Evolutionary conservation across 2,113 vertebrate genomes (phyloP).

Genomic region (Rhea americana): DNA sequence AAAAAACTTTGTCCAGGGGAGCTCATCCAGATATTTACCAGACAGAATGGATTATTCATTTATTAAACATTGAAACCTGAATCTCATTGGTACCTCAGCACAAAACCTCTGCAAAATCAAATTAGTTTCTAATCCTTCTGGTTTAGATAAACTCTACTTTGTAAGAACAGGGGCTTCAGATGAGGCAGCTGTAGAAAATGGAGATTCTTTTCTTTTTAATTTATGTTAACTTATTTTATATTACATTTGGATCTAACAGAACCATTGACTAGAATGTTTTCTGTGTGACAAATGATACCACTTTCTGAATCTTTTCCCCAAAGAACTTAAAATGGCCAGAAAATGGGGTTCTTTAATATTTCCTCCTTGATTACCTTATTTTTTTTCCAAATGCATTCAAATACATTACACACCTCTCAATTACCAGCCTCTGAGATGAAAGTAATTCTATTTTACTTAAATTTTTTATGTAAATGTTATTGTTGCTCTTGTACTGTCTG

Average conservation of each 20-base stretch:
- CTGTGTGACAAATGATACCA: not conserved
- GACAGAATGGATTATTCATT: not conserved
- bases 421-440: not conserved
- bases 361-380: not conserved
- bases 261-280: not conserved
- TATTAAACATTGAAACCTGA: not conserved
- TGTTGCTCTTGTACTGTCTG: not conserved
- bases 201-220: not conserved
- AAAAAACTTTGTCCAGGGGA: not conserved
- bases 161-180: not conserved
- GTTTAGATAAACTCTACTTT: not conserved
- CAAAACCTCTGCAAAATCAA: not conserved
- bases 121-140: not conserved
- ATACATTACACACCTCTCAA: not conserved
- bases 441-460: not conserved
- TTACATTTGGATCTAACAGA: not conserved
- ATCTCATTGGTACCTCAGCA: not conserved
- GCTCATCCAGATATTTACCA: not conserved
- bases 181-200: not conserved
- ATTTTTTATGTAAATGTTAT: not conserved
- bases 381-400: not conserved
- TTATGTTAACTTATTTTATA: not conserved
- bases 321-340: not conserved
- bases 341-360: not conserved
- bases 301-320: not conserved